Percentiles rank a stretch among this genome's conserved stretches.
Conservation (phyloP, 2,888 invertebrate genomes). For the Aplocera efformata region DNA sequence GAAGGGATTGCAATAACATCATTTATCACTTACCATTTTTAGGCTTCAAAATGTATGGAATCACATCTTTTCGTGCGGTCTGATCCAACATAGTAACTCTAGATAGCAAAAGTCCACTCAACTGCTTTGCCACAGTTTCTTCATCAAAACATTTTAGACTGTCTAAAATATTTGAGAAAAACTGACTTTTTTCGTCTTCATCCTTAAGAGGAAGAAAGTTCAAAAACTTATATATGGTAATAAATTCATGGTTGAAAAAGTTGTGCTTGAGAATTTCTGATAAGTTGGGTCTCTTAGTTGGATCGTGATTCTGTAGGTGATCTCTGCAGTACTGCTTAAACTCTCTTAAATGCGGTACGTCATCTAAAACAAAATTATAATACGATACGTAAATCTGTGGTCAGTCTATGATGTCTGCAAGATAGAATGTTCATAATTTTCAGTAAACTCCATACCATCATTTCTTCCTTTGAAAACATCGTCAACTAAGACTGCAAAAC, state of each 20-base stretch:
- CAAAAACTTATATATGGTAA: constrained; percentile 90
- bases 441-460: constrained; percentile 78
- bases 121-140: constrained; percentile 89
- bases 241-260: constrained; percentile 92
- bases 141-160: constrained; percentile 88
- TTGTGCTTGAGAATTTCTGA: constrained; percentile 84
- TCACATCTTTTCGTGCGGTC: constrained; percentile 86
- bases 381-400: too few species aligned
- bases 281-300: constrained; percentile 84
- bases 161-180: constrained; percentile 86
- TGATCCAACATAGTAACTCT: constrained; percentile 91
- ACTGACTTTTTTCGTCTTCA: constrained; percentile 87
- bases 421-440: too few species aligned
- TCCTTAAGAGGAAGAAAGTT: constrained; percentile 90
- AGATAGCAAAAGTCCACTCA: constrained; percentile 88
- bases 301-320: constrained; percentile 83
- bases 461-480: constrained; percentile 84
- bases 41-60: constrained; percentile 86
- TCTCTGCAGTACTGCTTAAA: constrained; percentile 86
- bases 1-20: too few species aligned
- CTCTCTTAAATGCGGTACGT: constrained; percentile 84
- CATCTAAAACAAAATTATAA: constrained; percentile 68
- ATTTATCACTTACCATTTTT: constrained; percentile 80
- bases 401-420: too few species aligned
- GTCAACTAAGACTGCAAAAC: constrained; percentile 87